These are phyloP conservation scores for Spatulosminthurus flaviceps DNA, from an alignment of 2,888 invertebrate genomes.

Conservation along the genomic window DNA sequence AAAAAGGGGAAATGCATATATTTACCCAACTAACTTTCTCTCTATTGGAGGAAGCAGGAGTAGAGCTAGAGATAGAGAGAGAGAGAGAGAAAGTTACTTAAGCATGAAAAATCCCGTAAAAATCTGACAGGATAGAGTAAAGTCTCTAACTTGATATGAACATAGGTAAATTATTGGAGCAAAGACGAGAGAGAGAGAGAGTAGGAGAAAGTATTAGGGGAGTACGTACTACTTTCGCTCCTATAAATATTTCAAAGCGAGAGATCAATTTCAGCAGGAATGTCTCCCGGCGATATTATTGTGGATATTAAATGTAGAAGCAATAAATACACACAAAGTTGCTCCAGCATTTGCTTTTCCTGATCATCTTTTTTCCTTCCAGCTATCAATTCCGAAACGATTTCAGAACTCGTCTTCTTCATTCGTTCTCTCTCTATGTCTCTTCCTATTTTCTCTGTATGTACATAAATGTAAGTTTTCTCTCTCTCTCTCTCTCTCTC, in stretches of 20 bases:
- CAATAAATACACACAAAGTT: conserved; percentile 29
- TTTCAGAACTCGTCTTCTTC: too few species aligned
- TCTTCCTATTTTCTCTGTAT: too few species aligned
- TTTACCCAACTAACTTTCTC: not conserved
- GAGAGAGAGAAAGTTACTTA: not conserved
- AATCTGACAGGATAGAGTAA: not conserved
- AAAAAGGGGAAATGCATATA: not conserved
- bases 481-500: too few species aligned
- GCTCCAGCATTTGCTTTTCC: conserved; percentile 41
- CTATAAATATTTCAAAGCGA: conserved; percentile 23
- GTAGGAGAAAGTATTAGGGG: not conserved
- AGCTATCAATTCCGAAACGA: conserved; percentile 43
- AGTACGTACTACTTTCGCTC: not conserved
- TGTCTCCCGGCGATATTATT: conserved; percentile 39
- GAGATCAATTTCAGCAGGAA: conserved; percentile 48
- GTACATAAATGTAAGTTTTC: too few species aligned
- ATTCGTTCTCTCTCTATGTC: too few species aligned
- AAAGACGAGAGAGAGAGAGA: conserved; percentile 19
- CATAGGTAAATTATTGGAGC: too few species aligned
- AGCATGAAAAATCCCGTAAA: conserved; percentile 4
- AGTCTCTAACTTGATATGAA: too few species aligned
- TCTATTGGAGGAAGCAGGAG: not conserved
- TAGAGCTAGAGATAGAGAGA: not conserved
- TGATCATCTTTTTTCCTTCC: conserved; percentile 43
- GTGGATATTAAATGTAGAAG: conserved; percentile 44